These are phyloP conservation scores for Heliconius erato DNA, from an alignment of 2,888 invertebrate genomes.

Conservation along the genomic window DNA sequence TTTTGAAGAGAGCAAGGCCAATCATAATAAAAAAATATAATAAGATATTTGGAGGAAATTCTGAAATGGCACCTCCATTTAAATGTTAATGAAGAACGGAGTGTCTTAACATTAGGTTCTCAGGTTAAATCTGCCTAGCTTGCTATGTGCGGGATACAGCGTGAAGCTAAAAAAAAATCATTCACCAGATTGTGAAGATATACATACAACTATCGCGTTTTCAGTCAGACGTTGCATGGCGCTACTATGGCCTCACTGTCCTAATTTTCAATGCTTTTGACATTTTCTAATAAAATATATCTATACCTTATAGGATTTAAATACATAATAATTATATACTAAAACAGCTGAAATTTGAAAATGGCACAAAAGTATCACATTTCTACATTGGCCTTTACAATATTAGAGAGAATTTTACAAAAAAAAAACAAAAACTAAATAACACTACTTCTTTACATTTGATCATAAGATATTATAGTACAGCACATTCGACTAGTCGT, in stretches of 20 bases:
- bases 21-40: too few species aligned
- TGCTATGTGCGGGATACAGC: too few species aligned
- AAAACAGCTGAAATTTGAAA: conserved; percentile 10
- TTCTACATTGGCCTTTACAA: conserved; percentile 8
- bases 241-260: not conserved
- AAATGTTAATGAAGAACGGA: too few species aligned
- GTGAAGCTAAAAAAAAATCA: too few species aligned
- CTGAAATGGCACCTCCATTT: too few species aligned
- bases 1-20: too few species aligned
- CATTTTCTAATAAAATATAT: not conserved
- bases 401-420: not conserved
- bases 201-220: too few species aligned
- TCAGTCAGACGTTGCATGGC: not conserved
- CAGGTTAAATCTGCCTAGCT: too few species aligned
- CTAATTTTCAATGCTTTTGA: not conserved
- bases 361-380: conserved; percentile 31
- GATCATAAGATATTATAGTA: conserved; percentile 20
- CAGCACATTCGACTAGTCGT: not conserved
- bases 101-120: too few species aligned
- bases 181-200: too few species aligned
- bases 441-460: not conserved
- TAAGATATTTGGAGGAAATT: too few species aligned
- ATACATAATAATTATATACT: not conserved
- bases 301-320: not conserved
- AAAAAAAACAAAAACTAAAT: not conserved